Evolutionary conservation across 2,888 invertebrate species (phyloP).

Genomic region (Flexamia atlantica): DNA sequence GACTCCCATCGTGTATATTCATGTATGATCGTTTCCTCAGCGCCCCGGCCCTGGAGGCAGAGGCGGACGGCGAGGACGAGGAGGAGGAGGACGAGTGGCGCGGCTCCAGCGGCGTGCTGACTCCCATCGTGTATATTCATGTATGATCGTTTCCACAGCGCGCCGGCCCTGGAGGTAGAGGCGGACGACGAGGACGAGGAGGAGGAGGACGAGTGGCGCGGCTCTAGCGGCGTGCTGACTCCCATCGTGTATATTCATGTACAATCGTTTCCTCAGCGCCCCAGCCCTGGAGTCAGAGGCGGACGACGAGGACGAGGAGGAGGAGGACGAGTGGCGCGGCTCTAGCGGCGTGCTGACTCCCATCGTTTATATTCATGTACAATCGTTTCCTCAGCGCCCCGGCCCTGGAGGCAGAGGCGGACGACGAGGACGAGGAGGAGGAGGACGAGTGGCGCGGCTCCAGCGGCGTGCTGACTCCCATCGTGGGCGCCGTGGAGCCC

Average conservation of each 20-base stretch:
- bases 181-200: constrained; percentile 16
- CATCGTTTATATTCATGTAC: constrained; percentile 1
- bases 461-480: constrained; percentile 49
- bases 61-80: no score
- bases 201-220: constrained; percentile 39
- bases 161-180: no score
- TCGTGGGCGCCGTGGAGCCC: constrained; percentile 48
- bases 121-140: no score
- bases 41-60: no score
- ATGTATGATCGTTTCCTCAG: no score
- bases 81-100: no score
- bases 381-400: background rate
- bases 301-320: constrained; percentile 25
- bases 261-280: no score
- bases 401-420: background rate
- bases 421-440: constrained; percentile 36
- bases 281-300: background rate
- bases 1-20: constrained; percentile 49
- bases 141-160: no score
- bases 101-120: no score
- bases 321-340: constrained; percentile 37
- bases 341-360: constrained; percentile 47
- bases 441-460: constrained; percentile 39
- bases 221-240: constrained; percentile 41
- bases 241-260: no score